phyloP scores from a whole-genome alignment of 2,113 vertebrate species.

The Labeo rohita region DNA sequence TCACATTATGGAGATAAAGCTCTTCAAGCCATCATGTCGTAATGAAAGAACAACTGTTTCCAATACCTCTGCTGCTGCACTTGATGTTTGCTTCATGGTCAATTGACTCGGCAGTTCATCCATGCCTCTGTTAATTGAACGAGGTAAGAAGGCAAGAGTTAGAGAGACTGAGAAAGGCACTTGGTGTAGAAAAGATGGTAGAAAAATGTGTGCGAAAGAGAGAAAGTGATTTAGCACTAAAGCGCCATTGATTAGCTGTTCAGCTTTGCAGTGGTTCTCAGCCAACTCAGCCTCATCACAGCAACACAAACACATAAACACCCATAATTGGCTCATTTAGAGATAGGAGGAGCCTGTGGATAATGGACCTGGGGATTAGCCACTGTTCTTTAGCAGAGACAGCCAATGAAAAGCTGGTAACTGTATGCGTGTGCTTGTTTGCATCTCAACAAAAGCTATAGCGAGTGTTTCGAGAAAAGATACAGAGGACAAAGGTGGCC shows the following conservation, averaged over 20 bases:
- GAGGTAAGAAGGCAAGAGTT: slow-evolving; percentile 41
- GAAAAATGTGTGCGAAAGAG: slow-evolving; percentile 36
- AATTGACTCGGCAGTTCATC: slow-evolving; percentile 74
- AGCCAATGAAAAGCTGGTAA: slow-evolving; percentile 62
- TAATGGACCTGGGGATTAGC: slow-evolving; percentile 45
- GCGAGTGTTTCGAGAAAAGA: neutral
- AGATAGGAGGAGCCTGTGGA: slow-evolving; percentile 56
- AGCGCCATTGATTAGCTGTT: slow-evolving; percentile 76
- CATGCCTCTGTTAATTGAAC: slow-evolving; percentile 75
- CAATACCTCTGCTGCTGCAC: slow-evolving; percentile 47
- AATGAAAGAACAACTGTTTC: slow-evolving; percentile 52
- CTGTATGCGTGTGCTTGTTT: neutral
- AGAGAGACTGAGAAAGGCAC: slow-evolving; percentile 46
- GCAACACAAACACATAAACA: slow-evolving; percentile 75
- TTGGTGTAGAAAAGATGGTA: slow-evolving; percentile 41
- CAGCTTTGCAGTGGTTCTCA: slow-evolving; percentile 74
- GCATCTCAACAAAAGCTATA: slow-evolving; percentile 4
- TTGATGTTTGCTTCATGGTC: slow-evolving; percentile 76
- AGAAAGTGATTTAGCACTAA: slow-evolving; percentile 56
- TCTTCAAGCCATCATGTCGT: slow-evolving; percentile 30
- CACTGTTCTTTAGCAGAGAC: slow-evolving; percentile 39
- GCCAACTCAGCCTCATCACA: slow-evolving; percentile 71
- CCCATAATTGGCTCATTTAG: slow-evolving; percentile 77
- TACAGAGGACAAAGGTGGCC: neutral
- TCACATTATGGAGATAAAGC: slow-evolving; percentile 40